phyloP scores from a whole-genome alignment of 23 tunicate species.

The Ciona savignyi region DNA sequence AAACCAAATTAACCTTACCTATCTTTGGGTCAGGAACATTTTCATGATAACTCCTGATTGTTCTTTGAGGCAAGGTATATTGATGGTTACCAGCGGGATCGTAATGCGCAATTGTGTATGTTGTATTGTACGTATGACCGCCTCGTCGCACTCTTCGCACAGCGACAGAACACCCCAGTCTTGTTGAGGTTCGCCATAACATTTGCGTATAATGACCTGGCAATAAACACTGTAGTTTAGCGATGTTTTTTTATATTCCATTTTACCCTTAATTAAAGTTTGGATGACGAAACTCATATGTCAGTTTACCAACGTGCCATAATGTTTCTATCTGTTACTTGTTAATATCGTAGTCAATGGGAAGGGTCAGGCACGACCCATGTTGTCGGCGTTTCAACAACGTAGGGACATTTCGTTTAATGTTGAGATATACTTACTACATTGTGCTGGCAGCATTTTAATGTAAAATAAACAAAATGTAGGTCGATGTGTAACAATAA shows the following conservation, averaged over 20 bases:
- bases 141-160: constrained; percentile 5
- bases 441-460: background rate
- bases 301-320: too few species aligned
- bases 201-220: constrained; percentile 91
- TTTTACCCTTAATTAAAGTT: too few species aligned
- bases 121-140: constrained; percentile 18
- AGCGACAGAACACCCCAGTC: constrained; percentile 72
- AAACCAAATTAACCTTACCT: constrained; percentile 25
- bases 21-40: constrained; percentile 34
- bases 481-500: background rate
- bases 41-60: constrained; percentile 19
- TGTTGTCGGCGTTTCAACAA: too few species aligned
- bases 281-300: too few species aligned
- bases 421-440: too few species aligned
- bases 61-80: constrained; percentile 3
- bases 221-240: background rate
- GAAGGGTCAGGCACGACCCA: too few species aligned
- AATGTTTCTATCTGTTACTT: too few species aligned
- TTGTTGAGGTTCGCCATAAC: constrained; percentile 71
- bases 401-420: too few species aligned
- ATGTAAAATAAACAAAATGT: background rate
- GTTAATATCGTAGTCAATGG: too few species aligned
- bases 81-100: constrained; percentile 69
- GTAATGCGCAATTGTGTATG: constrained; percentile 85
- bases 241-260: constrained; percentile 2